These are phyloP conservation scores for Palythoa grandis DNA, from an alignment of 92 coral and sea anemone genomes.

Conservation along the genomic window DNA sequence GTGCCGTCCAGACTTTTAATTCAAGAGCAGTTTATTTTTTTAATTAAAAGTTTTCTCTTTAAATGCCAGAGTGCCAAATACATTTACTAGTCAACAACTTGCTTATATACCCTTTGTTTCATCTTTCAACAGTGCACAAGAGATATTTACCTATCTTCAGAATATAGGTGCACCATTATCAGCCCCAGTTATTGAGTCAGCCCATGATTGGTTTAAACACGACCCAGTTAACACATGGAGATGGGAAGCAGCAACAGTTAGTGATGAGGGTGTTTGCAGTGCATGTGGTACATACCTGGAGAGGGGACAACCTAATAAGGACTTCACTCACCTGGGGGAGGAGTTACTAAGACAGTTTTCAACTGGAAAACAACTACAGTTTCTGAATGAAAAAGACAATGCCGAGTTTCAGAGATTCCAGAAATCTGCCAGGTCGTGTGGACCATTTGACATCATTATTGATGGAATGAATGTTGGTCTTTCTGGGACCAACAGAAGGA, in stretches of 20 bases:
- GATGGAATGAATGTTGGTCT: constrained; percentile 96
- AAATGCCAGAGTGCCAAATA: too few relatives aligned
- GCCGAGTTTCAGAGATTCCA: constrained; percentile 59
- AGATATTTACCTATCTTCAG: constrained; percentile 70
- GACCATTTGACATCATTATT: constrained; percentile 87
- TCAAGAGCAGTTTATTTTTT: too few relatives aligned
- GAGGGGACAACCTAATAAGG: constrained; percentile 29
- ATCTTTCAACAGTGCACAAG: constrained; percentile 35
- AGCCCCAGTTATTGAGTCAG: constrained; percentile 58
- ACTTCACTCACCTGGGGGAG: constrained; percentile 54
- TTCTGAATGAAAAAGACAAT: constrained; percentile 12
- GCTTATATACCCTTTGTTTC: not conserved
- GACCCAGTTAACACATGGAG: constrained; percentile 77
- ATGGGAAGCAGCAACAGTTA: constrained; percentile 59
- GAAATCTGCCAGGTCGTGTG: constrained; percentile 47
- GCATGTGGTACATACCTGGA: constrained; percentile 62
- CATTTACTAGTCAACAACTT: too few relatives aligned
- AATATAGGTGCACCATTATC: constrained; percentile 74
- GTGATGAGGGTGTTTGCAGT: constrained; percentile 70
- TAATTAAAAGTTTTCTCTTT: too few relatives aligned
- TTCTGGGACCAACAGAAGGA: constrained; percentile 45
- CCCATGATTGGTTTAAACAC: constrained; percentile 63
- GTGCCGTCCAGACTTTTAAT: too few relatives aligned
- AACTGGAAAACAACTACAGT: constrained; percentile 23
- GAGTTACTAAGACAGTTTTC: constrained; percentile 55